phyloP scores from a whole-genome alignment of 1,140 invertebrate species.

The Triops longicaudatus region DNA sequence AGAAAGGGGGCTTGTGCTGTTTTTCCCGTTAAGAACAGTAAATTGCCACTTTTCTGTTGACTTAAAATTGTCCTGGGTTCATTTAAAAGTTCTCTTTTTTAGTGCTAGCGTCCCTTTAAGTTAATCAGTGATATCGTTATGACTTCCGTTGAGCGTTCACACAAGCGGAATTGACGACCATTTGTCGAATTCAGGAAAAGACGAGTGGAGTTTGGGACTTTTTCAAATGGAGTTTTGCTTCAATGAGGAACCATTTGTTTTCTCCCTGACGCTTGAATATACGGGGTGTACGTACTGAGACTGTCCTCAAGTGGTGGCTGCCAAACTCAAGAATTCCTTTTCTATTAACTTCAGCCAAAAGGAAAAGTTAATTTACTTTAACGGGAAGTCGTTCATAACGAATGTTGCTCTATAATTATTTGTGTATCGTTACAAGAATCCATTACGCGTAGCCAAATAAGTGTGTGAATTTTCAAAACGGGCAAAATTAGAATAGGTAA shows the following conservation, averaged over 20 bases:
- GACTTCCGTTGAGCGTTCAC: constrained; percentile 14
- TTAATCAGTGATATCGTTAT: constrained; percentile 3
- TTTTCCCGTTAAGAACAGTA: neutral
- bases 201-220: neutral
- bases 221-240: neutral
- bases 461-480: neutral
- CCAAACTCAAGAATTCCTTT: no score
- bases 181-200: neutral
- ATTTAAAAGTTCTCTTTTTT: neutral
- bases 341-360: no score
- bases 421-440: neutral
- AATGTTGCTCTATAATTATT: neutral
- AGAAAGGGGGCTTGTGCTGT: no score
- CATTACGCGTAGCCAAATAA: neutral
- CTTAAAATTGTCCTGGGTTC: neutral
- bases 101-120: neutral
- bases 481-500: neutral
- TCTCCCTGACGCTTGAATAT: neutral
- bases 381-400: no score
- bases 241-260: constrained; percentile 2
- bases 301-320: no score
- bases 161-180: constrained; percentile 7
- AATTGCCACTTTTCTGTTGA: neutral
- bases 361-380: no score
- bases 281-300: neutral